These are phyloP conservation scores for Drusus annulatus DNA, from an alignment of 1,140 invertebrate genomes.

Conservation along the genomic window DNA sequence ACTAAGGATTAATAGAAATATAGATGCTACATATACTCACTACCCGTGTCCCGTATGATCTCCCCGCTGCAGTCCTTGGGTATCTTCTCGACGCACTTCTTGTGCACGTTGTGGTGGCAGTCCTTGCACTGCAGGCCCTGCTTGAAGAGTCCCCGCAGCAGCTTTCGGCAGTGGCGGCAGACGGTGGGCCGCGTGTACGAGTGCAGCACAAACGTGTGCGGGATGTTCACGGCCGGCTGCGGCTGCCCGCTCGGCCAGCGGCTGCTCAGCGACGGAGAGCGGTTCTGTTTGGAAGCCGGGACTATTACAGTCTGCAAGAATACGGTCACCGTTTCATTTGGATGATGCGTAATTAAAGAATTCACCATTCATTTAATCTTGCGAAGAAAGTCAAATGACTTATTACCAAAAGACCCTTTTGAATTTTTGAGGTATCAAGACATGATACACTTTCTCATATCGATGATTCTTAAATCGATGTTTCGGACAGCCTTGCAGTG, in stretches of 20 bases:
- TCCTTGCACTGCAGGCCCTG: constrained; percentile 98
- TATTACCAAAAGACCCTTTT: too few relatives aligned
- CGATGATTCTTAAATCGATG: too few relatives aligned
- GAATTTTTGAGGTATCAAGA: too few relatives aligned
- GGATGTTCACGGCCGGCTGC: constrained; percentile 83
- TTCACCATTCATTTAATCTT: too few relatives aligned
- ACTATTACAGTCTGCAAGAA: constrained; percentile 59
- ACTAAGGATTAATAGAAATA: too few relatives aligned
- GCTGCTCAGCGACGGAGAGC: constrained; percentile 72
- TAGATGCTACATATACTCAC: constrained; percentile 61
- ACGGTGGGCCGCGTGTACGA: constrained; percentile 96
- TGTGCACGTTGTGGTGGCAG: constrained; percentile 98
- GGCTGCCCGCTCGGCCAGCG: constrained; percentile 59
- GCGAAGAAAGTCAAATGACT: too few relatives aligned
- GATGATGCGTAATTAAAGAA: too few relatives aligned
- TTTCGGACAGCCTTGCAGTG: too few relatives aligned
- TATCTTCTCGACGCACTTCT: constrained; percentile 95
- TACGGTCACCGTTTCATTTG: not conserved
- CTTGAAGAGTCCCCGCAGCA: constrained; percentile 95
- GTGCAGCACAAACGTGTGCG: constrained; percentile 93
- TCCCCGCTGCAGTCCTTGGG: constrained; percentile 97
- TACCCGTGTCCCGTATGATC: constrained; percentile 71
- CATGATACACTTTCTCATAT: too few relatives aligned
- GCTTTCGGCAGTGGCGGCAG: constrained; percentile 95
- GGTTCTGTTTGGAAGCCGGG: constrained; percentile 57